A percentile compares a stretch with the other conserved stretches of the same genome.
phyloP scores from a whole-genome alignment of 2,113 vertebrate genomes.

The Genyomyrus donnyi region DNA sequence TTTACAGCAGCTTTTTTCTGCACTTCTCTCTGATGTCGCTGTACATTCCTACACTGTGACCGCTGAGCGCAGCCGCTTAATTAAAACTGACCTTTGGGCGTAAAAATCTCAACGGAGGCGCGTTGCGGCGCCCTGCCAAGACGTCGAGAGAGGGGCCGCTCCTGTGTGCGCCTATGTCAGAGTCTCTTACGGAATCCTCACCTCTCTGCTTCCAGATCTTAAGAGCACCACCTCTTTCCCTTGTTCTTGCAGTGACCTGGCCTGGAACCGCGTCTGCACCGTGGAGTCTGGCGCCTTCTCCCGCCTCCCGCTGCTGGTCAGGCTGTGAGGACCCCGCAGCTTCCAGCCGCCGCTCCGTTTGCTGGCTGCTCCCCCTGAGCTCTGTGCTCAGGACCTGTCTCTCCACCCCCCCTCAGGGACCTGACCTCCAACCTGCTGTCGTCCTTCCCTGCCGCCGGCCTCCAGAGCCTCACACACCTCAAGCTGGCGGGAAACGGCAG shows the following conservation, averaged over 20 bases:
- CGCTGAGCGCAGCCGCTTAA: not conserved
- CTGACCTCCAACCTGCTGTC: slow-evolving; percentile 85
- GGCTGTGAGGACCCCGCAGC: slow-evolving; percentile 73
- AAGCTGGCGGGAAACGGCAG: slow-evolving; percentile 84
- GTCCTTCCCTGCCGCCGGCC: slow-evolving; percentile 76
- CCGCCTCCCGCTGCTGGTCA: slow-evolving; percentile 74
- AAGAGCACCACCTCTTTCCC: not conserved
- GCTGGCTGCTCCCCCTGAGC: not conserved
- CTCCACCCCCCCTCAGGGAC: slow-evolving; percentile 65
- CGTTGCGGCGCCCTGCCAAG: not conserved
- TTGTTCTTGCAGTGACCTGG: slow-evolving; percentile 67
- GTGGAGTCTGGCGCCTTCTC: slow-evolving; percentile 75
- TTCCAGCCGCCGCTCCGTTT: not conserved
- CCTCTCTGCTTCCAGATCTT: not conserved
- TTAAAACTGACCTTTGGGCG: not conserved
- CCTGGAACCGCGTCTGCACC: slow-evolving; percentile 75
- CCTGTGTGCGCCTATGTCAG: not conserved
- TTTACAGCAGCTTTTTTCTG: not conserved
- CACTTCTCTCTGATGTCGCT: not conserved
- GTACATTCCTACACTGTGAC: not conserved
- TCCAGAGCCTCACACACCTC: slow-evolving; percentile 83
- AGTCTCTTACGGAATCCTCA: not conserved
- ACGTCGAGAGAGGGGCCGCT: not conserved
- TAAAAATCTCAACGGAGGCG: not conserved
- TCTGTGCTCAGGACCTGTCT: no score